These are phyloP conservation scores for Tiphia femorata DNA, from an alignment of 2,888 invertebrate species.

Conservation along the genomic window DNA sequence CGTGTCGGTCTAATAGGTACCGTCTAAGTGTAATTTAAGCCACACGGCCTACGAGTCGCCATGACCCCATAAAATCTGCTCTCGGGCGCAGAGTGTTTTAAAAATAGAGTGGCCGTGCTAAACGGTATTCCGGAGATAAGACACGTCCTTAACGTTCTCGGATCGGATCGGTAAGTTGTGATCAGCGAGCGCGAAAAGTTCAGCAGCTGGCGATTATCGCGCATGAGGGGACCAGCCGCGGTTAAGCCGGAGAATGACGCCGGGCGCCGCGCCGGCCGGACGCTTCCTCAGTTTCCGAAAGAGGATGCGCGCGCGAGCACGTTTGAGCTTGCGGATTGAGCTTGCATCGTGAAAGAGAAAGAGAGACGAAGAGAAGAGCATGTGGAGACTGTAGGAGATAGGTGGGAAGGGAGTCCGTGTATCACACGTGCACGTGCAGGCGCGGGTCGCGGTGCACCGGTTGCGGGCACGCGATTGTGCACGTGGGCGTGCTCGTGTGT, in stretches of 20 bases:
- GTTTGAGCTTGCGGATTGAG: too few relatives aligned
- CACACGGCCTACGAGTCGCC: too few relatives aligned
- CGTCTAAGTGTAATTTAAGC: too few relatives aligned
- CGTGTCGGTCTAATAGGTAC: too few relatives aligned
- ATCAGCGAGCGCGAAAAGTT: constrained; percentile 33
- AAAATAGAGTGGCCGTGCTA: constrained; percentile 17
- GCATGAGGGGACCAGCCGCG: too few relatives aligned
- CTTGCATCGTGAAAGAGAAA: constrained; percentile 2
- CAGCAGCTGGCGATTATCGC: constrained; percentile 37
- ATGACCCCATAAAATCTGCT: constrained; percentile 20
- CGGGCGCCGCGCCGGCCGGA: constrained; percentile 19
- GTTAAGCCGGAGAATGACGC: too few relatives aligned
- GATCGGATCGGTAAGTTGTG: constrained; percentile 30
- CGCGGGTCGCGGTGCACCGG: too few relatives aligned
- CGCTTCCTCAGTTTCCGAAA: constrained; percentile 38
- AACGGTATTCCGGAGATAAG: constrained; percentile 15
- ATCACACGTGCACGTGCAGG: too few relatives aligned
- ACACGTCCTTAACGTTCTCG: constrained; percentile 17
- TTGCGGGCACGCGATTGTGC: constrained; percentile 5
- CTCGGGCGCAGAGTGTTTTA: constrained; percentile 12
- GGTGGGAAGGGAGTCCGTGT: constrained; percentile 15
- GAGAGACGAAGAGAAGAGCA: constrained; percentile 10
- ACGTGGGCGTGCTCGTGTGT: neutral
- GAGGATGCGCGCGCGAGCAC: constrained; percentile 16
- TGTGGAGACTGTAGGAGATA: neutral